Evolutionary conservation across 1,140 invertebrate genomes (phyloP), one percentile per base, ranked within the genome.

Genomic region (Belonocnema kinseyi): DNA sequence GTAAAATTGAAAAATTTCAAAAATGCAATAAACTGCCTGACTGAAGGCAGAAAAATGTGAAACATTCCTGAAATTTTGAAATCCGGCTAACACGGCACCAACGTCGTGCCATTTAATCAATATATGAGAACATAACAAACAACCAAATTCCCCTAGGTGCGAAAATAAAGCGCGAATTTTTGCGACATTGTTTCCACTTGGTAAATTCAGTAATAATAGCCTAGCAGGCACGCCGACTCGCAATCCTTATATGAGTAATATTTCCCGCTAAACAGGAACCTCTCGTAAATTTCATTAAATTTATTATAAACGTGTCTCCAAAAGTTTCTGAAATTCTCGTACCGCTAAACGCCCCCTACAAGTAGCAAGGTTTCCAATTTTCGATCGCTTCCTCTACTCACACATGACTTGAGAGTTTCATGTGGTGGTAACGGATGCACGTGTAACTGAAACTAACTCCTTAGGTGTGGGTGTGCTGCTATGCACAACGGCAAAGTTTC

Each of bases 311-410:
- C 56, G 56, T 58, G 56, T 21, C 56, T 7, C 56, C 56, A 58
- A 26, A 26, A 58, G 56, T 58, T 83, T 83, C 82, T 77, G 80
- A 80, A 81, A 83, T 83, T 81, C 81, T 83, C 79, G 17, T 72
- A 80, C 77, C 78, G 16, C 79, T 58, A 26, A 80, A 78, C 77
- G 74, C n/a, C 75, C 73, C 46, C 84, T 80, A 66, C 56, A 10
- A 58, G 56, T 58, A 26, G 56, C 77, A 80, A 72, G 77, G 80
- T 79, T 83, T 83, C 84, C 85, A 85, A 86, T 86, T 86, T 85
- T 84, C 85, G 84, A 85, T 85, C 84, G 81, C 82, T 80, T 74
- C 80, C 78, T 70, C 51, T 61, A 74, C 72, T 73, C 75, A 76
- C 74, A 26, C 54, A 61, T 58, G 78, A 75, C 77, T 80, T 74